A percentile compares a stretch with the other conserved stretches of the same genome.
Conservation (phyloP, 1,140 invertebrate genomes). For the Sycophaga agraensis region DNA sequence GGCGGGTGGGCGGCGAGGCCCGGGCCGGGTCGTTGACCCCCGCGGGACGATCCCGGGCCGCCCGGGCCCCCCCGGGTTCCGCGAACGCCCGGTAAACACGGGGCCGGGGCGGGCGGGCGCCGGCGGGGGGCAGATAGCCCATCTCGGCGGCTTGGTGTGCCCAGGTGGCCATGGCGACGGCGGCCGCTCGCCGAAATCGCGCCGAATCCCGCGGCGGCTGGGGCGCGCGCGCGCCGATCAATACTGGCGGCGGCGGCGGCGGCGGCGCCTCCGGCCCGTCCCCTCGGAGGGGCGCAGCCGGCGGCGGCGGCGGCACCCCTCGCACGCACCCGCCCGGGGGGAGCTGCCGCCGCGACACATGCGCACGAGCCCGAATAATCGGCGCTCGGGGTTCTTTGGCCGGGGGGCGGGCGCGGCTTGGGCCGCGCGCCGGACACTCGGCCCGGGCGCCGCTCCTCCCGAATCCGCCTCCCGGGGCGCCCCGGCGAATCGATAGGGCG, state of each 20-base stretch:
- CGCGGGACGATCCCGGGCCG: too few relatives aligned
- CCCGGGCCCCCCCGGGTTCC: too few relatives aligned
- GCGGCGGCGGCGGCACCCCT: background rate
- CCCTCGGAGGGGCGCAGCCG: conserved; percentile 14
- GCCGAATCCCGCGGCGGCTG: conserved; percentile 18
- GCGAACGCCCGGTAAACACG: background rate
- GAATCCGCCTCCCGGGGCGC: too few relatives aligned
- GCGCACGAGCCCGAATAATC: too few relatives aligned
- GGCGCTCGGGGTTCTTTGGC: too few relatives aligned
- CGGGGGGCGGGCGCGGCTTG: too few relatives aligned
- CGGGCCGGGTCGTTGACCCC: too few relatives aligned
- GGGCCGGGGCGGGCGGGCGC: background rate
- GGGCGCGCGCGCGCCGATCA: conserved; percentile 49
- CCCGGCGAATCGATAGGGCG: too few relatives aligned
- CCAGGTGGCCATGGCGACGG: conserved; percentile 59
- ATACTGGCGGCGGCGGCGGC: conserved; percentile 44
- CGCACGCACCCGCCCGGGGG: conserved; percentile 12
- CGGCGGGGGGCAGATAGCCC: background rate
- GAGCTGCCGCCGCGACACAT: background rate
- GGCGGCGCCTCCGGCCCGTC: conserved; percentile 25
- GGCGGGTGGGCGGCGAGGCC: background rate
- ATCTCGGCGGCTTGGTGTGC: background rate
- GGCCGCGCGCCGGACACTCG: too few relatives aligned
- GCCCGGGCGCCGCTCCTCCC: too few relatives aligned
- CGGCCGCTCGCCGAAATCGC: conserved; percentile 58